These are phyloP conservation scores for Willisornis vidua DNA, from an alignment of 2,113 vertebrate species.

Conservation along the genomic window DNA sequence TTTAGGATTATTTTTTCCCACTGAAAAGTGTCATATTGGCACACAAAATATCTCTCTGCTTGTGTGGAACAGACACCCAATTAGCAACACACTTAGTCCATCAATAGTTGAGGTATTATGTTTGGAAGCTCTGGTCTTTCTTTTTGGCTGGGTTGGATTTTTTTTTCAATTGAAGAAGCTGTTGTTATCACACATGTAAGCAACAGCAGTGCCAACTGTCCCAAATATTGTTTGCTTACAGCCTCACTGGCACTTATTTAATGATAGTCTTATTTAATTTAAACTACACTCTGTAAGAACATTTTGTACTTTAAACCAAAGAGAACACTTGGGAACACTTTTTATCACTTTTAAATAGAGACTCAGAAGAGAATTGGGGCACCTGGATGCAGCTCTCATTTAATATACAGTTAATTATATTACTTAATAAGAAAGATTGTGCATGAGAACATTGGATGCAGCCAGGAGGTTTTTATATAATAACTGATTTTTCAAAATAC, in stretches of 20 bases:
- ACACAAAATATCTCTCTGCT: background rate
- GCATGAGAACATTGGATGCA: background rate
- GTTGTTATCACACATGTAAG: background rate
- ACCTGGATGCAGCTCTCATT: background rate
- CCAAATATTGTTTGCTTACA: background rate
- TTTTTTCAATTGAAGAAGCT: background rate
- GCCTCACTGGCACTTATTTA: background rate
- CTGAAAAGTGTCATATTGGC: background rate
- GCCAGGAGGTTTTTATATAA: background rate
- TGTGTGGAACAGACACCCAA: background rate
- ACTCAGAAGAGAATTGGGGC: background rate
- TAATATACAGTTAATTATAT: background rate
- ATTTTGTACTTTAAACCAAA: conserved; percentile 20
- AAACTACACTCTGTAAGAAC: background rate
- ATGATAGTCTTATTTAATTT: conserved; percentile 7
- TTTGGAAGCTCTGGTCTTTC: background rate
- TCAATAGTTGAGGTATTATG: background rate
- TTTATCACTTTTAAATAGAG: background rate
- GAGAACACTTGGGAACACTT: background rate
- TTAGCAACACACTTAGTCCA: background rate
- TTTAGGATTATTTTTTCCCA: background rate
- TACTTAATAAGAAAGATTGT: background rate
- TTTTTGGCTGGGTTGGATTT: background rate
- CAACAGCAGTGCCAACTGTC: fast-evolving
- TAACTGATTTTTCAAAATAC: background rate